Conservation (phyloP, 2,888 invertebrate species). For the Lasioglossum vierecki region DNA sequence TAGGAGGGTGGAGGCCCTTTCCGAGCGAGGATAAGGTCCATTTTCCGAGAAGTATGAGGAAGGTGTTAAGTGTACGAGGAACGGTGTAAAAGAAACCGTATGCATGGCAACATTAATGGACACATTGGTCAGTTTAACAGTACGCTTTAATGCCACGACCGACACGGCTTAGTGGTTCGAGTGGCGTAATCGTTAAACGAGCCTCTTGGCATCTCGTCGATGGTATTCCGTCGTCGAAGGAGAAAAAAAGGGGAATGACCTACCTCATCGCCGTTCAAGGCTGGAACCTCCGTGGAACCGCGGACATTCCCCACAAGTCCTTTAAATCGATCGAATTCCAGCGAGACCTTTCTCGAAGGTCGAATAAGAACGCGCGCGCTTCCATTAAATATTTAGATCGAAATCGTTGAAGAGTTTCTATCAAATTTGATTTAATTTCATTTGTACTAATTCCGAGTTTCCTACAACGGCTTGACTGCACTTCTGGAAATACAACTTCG, state of each 20-base stretch:
- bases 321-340: neutral
- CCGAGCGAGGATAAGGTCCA: neutral
- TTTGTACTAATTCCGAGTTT: neutral
- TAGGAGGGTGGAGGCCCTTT: neutral
- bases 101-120: constrained; percentile 54
- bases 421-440: neutral
- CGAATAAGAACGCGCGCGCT: neutral
- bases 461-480: too few relatives aligned
- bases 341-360: neutral
- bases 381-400: neutral
- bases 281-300: constrained; percentile 23
- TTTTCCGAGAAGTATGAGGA: neutral
- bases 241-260: constrained; percentile 65
- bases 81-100: constrained; percentile 21
- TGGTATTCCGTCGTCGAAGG: constrained; percentile 56
- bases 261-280: constrained; percentile 50
- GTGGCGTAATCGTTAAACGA: constrained; percentile 68
- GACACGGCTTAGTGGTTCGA: constrained; percentile 54
- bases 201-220: constrained; percentile 60
- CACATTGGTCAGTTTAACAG: constrained; percentile 50
- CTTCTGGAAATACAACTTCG: neutral
- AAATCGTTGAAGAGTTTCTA: too few relatives aligned
- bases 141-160: constrained; percentile 61
- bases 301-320: neutral
- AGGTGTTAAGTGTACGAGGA: constrained; percentile 13